Percentiles rank a stretch among this genome's conserved stretches.
phyloP scores from a whole-genome alignment of 1,140 invertebrate genomes.

The Pseudobourletiella spinata region DNA sequence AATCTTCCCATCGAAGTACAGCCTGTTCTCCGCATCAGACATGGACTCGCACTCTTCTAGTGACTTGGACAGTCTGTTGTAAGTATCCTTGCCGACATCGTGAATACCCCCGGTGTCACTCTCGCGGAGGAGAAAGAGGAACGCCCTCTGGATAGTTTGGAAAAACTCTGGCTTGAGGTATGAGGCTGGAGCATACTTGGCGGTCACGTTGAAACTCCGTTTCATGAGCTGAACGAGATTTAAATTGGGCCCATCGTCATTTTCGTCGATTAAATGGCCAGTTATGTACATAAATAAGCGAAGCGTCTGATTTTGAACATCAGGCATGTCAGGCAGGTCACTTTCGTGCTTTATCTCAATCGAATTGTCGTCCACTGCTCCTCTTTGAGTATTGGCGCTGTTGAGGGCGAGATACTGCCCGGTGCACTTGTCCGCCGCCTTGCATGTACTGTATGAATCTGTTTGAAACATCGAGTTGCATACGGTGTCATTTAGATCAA shows the following conservation, averaged over 20 bases:
- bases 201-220: background rate
- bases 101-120: constrained; percentile 4
- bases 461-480: background rate
- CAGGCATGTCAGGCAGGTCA: background rate
- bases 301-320: background rate
- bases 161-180: background rate
- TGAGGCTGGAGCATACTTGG: no score
- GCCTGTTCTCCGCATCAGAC: no score
- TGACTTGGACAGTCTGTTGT: background rate
- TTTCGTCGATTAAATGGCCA: background rate
- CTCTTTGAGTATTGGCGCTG: background rate
- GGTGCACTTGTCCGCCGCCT: background rate
- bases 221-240: background rate
- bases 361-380: background rate
- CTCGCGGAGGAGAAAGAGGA: constrained; percentile 21
- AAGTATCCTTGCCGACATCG: constrained; percentile 7
- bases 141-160: constrained; percentile 13
- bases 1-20: background rate
- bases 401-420: background rate
- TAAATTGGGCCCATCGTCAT: background rate
- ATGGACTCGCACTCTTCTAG: background rate
- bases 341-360: background rate
- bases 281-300: constrained; percentile 1
- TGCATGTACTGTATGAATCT: background rate
- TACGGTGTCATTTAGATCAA: background rate